Base-by-base conservation (phyloP, 2,797 vertebrate genomes). In the Brotula barbata region DNA sequence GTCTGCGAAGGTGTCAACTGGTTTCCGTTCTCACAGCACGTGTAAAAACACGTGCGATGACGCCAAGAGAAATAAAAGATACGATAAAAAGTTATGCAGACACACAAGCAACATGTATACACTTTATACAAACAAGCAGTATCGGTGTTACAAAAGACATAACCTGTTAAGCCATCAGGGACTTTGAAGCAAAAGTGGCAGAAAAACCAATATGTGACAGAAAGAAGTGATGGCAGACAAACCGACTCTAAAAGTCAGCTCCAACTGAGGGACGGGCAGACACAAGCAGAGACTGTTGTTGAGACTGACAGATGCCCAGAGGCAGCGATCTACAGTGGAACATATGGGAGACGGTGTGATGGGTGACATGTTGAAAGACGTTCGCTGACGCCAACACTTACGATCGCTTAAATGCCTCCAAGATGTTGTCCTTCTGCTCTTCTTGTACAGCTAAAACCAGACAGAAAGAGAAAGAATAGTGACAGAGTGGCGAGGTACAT, bases 371-470 rank as follows among this genome's bases (percentile, higher is more conserved):
- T 79, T 57, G 83, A 80, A 71, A 68, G 71, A 64, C 56, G 57
- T 68, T 46, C 34, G 60, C 68, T 40, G 28, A 46, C 72, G 41
- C 63, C 51, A 72, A 78, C 75, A 92, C 92, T 92, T 84, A 93
- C 92, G 90, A 92, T 89, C 91, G 82, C 75, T 92, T 92, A 83
- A 92, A 93, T 15, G 91, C 80, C 75, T 91, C 90, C 85, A 93
- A 78, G 84, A 92, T 89, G 89, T 92, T 92, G 81, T 89, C 87
- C 78, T 90, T 75, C 80, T 85, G 84, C 73, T 86, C 75, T 49
- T 89, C 86, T 71, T 90, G 72, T 12, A 67, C 85, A 33, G 87
- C 91, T 93, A 84, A 80, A 87, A 81, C 25, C 64, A 80, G 68
- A 86, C 62, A 85, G 79, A 83, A 64, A 53, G 57, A 47, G 78